These are phyloP conservation scores for Clavelina lepadiformis DNA, from an alignment of 23 tunicate genomes.

Conservation along the genomic window DNA sequence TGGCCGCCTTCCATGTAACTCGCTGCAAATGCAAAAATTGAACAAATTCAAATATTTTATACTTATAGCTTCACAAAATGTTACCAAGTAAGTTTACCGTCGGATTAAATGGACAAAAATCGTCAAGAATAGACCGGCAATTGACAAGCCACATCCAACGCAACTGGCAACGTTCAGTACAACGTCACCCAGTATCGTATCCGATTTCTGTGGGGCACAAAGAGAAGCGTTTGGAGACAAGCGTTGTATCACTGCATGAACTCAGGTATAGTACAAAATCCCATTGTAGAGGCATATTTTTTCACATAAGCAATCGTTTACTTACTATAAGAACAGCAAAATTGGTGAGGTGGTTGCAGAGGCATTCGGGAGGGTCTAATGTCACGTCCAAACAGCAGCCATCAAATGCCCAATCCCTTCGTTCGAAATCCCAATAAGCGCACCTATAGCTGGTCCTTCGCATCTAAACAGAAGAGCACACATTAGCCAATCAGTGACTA, in stretches of 20 bases:
- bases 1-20: constrained; percentile 27
- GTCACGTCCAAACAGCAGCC: constrained; percentile 4
- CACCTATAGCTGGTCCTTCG: background rate
- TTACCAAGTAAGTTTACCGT: constrained; percentile 25
- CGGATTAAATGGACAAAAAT: constrained; percentile 22
- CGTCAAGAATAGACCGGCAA: constrained; percentile 23
- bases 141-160: constrained; percentile 30
- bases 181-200: constrained; percentile 13
- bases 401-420: constrained; percentile 7
- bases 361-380: constrained; percentile 11
- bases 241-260: too few relatives aligned
- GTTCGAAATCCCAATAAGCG: constrained; percentile 10
- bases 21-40: constrained; percentile 15
- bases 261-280: too few relatives aligned
- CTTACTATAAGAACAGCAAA: constrained; percentile 20
- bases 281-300: too few relatives aligned
- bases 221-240: too few relatives aligned
- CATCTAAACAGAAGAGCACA: background rate
- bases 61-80: too few relatives aligned
- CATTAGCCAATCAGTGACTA: too few relatives aligned
- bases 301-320: too few relatives aligned
- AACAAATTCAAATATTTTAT: too few relatives aligned
- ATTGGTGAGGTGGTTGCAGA: constrained; percentile 23
- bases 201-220: constrained; percentile 16
- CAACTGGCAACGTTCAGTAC: constrained; percentile 25